Percentiles rank a stretch among this genome's conserved stretches.
Evolutionary conservation across 2,888 invertebrate species (phyloP).

Genomic region (Tanypteryx hageni): DNA sequence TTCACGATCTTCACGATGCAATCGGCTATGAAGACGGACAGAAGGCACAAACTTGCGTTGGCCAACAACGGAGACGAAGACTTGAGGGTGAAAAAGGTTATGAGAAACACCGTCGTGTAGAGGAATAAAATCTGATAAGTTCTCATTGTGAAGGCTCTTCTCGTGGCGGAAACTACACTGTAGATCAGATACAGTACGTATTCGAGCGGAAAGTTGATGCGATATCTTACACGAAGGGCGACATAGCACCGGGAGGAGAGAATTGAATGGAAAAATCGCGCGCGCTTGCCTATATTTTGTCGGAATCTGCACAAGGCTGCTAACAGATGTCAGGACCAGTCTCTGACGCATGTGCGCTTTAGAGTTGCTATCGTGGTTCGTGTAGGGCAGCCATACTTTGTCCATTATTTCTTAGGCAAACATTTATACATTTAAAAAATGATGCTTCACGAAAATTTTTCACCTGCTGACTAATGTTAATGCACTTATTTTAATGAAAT

Average conservation of each 20-base stretch:
- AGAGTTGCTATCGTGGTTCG: no score
- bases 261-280: background rate
- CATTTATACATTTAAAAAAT: no score
- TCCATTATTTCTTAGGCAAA: no score
- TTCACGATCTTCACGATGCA: conserved; percentile 68
- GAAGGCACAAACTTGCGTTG: conserved; percentile 55
- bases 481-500: no score
- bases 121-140: background rate
- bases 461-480: no score
- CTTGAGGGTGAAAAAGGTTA: conserved; percentile 6
- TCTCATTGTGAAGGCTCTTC: background rate
- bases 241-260: background rate
- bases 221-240: background rate
- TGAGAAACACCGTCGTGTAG: background rate
- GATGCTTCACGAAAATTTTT: no score
- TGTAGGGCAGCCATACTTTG: no score
- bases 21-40: conserved; percentile 68
- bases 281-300: background rate
- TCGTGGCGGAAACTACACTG: no score
- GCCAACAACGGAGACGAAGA: conserved; percentile 43
- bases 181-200: background rate
- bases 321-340: background rate
- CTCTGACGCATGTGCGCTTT: no score
- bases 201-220: background rate
- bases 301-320: background rate